Conservation (phyloP, 2,797 vertebrate genomes). For the Trachops cirrhosus region DNA sequence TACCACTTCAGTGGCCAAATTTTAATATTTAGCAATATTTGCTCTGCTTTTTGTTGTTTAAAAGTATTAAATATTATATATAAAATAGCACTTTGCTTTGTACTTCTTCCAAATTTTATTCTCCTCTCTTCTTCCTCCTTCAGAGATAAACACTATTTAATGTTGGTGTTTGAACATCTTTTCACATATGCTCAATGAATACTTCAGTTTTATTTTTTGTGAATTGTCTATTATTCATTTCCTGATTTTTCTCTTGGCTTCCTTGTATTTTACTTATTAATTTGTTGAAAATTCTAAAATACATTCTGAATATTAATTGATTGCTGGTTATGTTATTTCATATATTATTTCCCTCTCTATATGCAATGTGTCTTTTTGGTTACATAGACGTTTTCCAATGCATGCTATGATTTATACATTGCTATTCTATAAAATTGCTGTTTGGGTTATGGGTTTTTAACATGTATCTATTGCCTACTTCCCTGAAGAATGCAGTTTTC, state of each 20-base stretch:
- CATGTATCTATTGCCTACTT: neutral
- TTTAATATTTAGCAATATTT: neutral
- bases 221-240: neutral
- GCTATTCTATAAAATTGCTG: neutral
- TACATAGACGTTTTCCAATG: neutral
- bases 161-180: neutral
- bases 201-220: neutral
- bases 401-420: neutral
- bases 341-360: neutral
- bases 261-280: neutral
- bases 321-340: neutral
- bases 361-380: neutral
- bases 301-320: neutral
- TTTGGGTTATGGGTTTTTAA: neutral
- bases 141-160: neutral
- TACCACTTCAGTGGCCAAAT: neutral
- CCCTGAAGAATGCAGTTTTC: neutral
- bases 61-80: neutral
- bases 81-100: neutral
- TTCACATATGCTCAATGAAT: neutral
- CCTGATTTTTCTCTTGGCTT: neutral
- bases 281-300: neutral
- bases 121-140: neutral
- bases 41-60: neutral
- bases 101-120: neutral